Evolutionary conservation across 2,888 invertebrate genomes (phyloP), one percentile per base, ranked within the genome.

Genomic region (Pammene fasciana): DNA sequence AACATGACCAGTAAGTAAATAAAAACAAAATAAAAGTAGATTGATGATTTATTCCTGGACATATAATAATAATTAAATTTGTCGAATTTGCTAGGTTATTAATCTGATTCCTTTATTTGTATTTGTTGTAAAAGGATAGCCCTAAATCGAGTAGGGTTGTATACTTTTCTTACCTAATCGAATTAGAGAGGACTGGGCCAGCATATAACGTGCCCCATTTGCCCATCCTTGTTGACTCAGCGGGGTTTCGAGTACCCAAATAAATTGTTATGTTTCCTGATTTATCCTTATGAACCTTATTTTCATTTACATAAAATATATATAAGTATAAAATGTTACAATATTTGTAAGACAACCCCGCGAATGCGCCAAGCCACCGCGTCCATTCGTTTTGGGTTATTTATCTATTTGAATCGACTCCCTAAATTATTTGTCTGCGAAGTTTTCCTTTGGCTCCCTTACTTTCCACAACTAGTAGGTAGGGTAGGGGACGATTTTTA

Each of bases 131-230:
- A 26, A 65, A 48, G 55, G 41, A 70, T 65, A 65, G 54, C 65
- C 70, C 59, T 70, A 65, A 70, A 70, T 70, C 54, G 65, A 48
- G 41, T 48, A 65, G 70, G 70, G 70, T 60, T 70, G 70, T 70
- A 70, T 70, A 65, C 60, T 70, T 70, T 70, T 70, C 70, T 70
- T 65, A 70, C 70, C 70, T 70, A 70, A 70, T 70, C 65, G 65
- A 70, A 70, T 70, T 70, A 70, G 65, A 65, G 55, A 65, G 65
- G 70, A 70, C 70, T 60, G 60, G 70, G 34, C 65, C 54, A 56
- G 70, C 65, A 70, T 70, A 70, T 70, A 70, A 65, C 60, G 59
- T 65, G 65, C 70, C 70, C 70, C 65, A 70, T 70, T 70, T 65
- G 60, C 70, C 60, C 70, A 60, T 70, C 70, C 48, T 60, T 65